Evolutionary conservation across 2,797 vertebrate species (phyloP).

Genomic region (Thunnus albacares): DNA sequence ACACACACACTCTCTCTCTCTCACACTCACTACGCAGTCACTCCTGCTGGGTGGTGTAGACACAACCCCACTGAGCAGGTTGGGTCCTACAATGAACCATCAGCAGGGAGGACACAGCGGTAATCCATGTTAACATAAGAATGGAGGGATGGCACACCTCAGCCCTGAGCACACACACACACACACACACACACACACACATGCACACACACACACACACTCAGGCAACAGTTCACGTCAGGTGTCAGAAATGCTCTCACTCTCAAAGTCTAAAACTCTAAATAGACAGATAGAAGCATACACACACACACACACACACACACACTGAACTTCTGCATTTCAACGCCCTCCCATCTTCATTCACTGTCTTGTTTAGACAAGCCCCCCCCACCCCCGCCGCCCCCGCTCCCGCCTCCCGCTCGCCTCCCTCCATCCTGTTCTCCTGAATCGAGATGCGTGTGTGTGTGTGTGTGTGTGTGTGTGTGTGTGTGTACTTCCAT

Average conservation of each 20-base stretch:
- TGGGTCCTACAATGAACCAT: conserved; percentile 65
- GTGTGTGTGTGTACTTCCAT: conserved; percentile 28
- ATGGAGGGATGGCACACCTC: conserved; percentile 65
- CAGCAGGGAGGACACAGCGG: conserved; percentile 71
- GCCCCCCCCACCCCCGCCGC: background rate
- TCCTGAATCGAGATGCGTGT: conserved; percentile 3
- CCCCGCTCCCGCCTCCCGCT: background rate
- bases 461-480: conserved; percentile 17
- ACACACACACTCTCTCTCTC: conserved; percentile 24
- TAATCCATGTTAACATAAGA: conserved; percentile 81
- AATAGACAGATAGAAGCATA: background rate
- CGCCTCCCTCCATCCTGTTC: conserved; percentile 50
- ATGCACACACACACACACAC: conserved; percentile 25
- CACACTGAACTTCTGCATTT: conserved; percentile 42
- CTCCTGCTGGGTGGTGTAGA: conserved; percentile 80
- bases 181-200: conserved; percentile 38
- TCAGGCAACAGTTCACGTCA: conserved; percentile 26
- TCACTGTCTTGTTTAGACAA: conserved; percentile 67
- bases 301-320: conserved; percentile 5
- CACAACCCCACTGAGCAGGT: conserved; percentile 78
- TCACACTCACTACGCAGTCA: conserved; percentile 43
- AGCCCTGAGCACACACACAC: conserved; percentile 54
- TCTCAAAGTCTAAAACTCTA: background rate
- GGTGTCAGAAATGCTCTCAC: conserved; percentile 1
- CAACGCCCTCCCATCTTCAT: conserved; percentile 43